These are phyloP conservation scores for Chloropsis cyanopogon DNA, from an alignment of 2,113 vertebrate genomes.

Conservation along the genomic window DNA sequence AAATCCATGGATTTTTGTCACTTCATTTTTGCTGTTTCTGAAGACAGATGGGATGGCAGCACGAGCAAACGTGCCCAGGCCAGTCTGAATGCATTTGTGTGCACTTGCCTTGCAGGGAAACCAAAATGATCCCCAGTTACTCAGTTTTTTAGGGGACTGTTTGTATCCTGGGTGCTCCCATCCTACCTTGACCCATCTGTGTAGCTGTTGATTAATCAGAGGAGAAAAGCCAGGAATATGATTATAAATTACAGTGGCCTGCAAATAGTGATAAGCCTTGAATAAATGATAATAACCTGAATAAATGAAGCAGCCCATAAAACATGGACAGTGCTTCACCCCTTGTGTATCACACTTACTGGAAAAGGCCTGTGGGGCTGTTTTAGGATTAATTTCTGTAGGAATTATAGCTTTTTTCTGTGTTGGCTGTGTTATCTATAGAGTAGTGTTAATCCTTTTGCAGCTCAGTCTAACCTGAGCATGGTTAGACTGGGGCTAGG, in stretches of 20 bases:
- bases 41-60: neutral
- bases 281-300: neutral
- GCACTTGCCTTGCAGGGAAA: neutral
- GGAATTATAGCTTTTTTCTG: neutral
- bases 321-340: neutral
- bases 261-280: neutral
- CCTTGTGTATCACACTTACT: neutral
- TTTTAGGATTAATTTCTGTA: neutral
- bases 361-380: neutral
- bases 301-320: neutral
- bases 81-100: neutral
- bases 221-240: neutral
- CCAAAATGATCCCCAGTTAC: neutral
- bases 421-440: fast-evolving
- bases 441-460: neutral
- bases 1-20: neutral
- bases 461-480: neutral
- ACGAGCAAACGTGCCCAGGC: fast-evolving
- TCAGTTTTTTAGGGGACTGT: neutral
- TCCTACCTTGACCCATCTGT: neutral
- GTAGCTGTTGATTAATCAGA: neutral
- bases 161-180: neutral
- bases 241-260: neutral
- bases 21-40: neutral
- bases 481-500: neutral